Evolutionary conservation across 2,797 vertebrate genomes (phyloP).

Genomic region (Buceros bicornis): DNA sequence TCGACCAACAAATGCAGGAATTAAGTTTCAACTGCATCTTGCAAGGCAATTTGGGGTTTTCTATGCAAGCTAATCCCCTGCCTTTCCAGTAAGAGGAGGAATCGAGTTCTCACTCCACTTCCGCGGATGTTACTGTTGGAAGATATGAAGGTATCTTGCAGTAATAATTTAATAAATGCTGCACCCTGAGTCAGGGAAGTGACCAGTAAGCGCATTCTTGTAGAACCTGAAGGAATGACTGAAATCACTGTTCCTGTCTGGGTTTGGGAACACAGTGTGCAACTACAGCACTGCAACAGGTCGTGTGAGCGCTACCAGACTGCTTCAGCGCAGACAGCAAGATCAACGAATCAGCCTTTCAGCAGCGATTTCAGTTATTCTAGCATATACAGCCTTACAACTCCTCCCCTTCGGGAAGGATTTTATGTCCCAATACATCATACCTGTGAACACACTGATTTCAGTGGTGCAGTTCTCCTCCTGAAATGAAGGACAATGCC

Average conservation of each 20-base stretch:
- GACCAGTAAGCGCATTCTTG: not conserved
- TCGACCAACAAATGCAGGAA: not conserved
- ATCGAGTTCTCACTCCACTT: rapidly evolving
- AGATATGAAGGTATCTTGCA: not conserved
- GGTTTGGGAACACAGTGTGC: not conserved
- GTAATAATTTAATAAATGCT: not conserved
- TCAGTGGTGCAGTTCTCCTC: not conserved
- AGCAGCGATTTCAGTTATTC: not conserved
- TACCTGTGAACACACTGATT: not conserved
- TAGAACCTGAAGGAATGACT: not conserved
- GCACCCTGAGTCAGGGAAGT: not conserved
- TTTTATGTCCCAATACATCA: not conserved
- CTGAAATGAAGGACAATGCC: not conserved
- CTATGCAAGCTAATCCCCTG: not conserved
- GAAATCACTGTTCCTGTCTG: not conserved
- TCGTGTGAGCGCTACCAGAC: not conserved
- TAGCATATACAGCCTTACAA: not conserved
- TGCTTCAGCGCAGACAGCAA: not conserved
- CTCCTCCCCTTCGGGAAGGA: not conserved
- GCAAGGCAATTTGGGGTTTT: not conserved
- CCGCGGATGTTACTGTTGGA: not conserved
- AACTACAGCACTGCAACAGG: not conserved
- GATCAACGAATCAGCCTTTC: not conserved
- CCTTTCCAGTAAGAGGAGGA: not conserved
- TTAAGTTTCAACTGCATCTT: not conserved